These are phyloP conservation scores for Acropternis orthonyx DNA, from an alignment of 2,797 vertebrate species.

Conservation along the genomic window DNA sequence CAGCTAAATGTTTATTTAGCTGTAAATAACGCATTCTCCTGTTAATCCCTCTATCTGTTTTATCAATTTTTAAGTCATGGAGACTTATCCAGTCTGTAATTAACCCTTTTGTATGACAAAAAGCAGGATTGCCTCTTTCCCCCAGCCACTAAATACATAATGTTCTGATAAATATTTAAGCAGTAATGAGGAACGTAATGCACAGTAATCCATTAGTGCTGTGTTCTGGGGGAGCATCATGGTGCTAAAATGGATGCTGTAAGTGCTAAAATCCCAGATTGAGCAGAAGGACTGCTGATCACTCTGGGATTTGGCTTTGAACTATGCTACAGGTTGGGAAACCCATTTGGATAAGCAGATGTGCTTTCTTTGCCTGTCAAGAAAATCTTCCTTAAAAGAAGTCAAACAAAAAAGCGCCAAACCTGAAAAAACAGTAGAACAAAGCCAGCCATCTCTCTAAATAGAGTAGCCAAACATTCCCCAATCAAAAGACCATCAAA, in stretches of 20 bases:
- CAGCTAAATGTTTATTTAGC: constrained; percentile 51
- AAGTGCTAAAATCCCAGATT: constrained; percentile 74
- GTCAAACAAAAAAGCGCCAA: no score
- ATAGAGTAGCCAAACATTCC: neutral
- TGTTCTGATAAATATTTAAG: constrained; percentile 91
- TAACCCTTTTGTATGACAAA: constrained; percentile 77
- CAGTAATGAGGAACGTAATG: constrained; percentile 82
- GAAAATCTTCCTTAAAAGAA: neutral
- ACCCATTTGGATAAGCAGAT: neutral
- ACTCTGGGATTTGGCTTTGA: constrained; percentile 12
- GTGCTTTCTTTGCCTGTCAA: neutral
- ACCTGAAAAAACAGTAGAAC: neutral
- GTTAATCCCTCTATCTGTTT: constrained; percentile 72
- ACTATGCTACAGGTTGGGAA: neutral
- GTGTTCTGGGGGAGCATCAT: neutral
- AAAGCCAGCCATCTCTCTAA: neutral
- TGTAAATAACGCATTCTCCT: constrained; percentile 72
- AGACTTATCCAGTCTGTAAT: constrained; percentile 78
- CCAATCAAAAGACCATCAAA: neutral
- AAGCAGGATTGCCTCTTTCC: constrained; percentile 46
- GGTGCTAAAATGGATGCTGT: constrained; percentile 72
- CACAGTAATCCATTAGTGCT: constrained; percentile 83
- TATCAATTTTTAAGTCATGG: constrained; percentile 56
- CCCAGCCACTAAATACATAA: constrained; percentile 81
- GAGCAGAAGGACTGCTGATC: constrained; percentile 50